These are phyloP conservation scores for Plectus sambesii DNA, from an alignment of 1,140 invertebrate species.

Conservation along the genomic window DNA sequence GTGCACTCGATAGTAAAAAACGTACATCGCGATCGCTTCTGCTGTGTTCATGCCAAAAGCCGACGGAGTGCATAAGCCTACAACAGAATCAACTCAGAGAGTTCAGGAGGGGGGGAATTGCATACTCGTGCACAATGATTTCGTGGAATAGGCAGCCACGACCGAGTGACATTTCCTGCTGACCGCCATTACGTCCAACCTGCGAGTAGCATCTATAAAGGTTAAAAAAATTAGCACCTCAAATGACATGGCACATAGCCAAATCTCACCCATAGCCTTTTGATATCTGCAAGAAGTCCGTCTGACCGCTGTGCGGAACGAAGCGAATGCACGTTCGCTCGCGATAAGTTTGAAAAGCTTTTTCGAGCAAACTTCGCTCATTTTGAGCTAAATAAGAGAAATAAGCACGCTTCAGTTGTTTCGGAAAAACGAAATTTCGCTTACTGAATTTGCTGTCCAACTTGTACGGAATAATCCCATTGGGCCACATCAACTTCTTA, in stretches of 20 bases:
- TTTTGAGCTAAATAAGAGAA: constrained; percentile 22
- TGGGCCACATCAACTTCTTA: constrained; percentile 33
- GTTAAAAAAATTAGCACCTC: constrained; percentile 6
- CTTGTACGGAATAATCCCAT: constrained; percentile 37
- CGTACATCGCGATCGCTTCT: constrained; percentile 17
- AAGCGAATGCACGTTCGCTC: constrained; percentile 39
- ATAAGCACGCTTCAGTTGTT: constrained; percentile 1
- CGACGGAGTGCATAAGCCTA: constrained; percentile 17
- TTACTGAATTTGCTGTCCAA: constrained; percentile 42
- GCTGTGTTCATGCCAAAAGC: constrained; percentile 21
- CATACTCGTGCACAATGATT: constrained; percentile 42
- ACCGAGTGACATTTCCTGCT: constrained; percentile 43
- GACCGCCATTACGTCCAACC: constrained; percentile 43
- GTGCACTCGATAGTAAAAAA: too few relatives aligned
- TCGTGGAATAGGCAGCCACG: constrained; percentile 44
- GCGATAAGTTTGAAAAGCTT: constrained; percentile 37
- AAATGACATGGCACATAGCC: neutral
- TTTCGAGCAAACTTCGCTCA: constrained; percentile 37
- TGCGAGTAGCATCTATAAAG: constrained; percentile 43
- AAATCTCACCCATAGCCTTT: constrained; percentile 37
- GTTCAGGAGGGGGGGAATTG: too few relatives aligned
- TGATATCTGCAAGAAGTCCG: constrained; percentile 38
- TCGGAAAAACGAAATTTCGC: constrained; percentile 23
- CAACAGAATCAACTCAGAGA: too few relatives aligned
- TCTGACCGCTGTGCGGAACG: constrained; percentile 21